Evolutionary conservation across 2,888 invertebrate genomes (phyloP), one percentile per base, ranked within the genome.

Genomic region (Hypsopygia costalis): DNA sequence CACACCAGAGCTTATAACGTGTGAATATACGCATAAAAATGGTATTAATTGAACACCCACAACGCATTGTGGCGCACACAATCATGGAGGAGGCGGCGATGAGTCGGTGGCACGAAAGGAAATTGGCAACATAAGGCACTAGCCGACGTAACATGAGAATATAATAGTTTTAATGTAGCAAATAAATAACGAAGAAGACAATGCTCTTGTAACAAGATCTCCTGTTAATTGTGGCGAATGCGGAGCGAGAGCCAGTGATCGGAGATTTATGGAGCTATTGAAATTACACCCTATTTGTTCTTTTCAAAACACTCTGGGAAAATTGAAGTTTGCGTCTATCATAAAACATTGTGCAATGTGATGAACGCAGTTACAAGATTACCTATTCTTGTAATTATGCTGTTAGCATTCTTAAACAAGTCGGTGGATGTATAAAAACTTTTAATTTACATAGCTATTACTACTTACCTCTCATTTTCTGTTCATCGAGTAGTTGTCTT

Each of bases 401-500:
- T 11, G 20, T 25, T 16, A 31, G 12, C 12, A 40, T 36, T 29
- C 8, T 6, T 28, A 28, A 7, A 28, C 30, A 21, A 7, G 20
- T 16, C 11, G 9, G 8, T 4, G 1, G 10, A 31, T 31, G 9
- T 1, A n/a, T 9, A n/a, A 9, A 30, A 30, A 12, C 4, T 8
- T 31, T 11, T 31, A 11, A 31, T 11, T 37, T 25, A 25, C 7
- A 25, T 16, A 25, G n/a, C 25, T 32, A 34, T 4, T 16, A 46
- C 32, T 33, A 91, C 96, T 93, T 88, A 98, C 98, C 95, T 93
- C 97, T 92, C 81, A 95, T 93, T 92, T 97, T 97, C 89, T 97
- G 95, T 85, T 98, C 98, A 74, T 98, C 97, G 59, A 94, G 91
- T 49, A 98, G 92, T 89, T 97, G 97, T 81, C 97, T 93, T 88